These are phyloP conservation scores for Xenops minutus DNA, from an alignment of 2,797 vertebrate genomes.

Conservation along the genomic window DNA sequence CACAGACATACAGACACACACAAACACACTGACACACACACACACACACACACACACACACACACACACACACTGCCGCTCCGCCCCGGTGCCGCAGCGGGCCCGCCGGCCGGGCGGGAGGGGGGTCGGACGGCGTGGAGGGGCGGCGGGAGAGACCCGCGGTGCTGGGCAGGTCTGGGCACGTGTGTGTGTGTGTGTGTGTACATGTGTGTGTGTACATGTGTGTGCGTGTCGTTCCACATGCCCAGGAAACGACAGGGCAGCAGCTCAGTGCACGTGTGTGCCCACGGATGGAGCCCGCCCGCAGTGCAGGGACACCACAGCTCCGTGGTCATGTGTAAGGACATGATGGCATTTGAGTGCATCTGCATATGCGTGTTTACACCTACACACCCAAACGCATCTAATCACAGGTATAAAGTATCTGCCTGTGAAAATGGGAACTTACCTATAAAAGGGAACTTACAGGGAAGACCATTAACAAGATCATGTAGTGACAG, in stretches of 20 bases:
- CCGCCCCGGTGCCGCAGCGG: too few relatives aligned
- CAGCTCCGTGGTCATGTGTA: accelerated
- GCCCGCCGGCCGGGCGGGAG: too few relatives aligned
- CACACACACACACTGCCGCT: too few relatives aligned
- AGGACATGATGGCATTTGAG: background rate
- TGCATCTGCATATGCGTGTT: accelerated
- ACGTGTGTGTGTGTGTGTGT: too few relatives aligned
- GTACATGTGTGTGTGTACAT: too few relatives aligned
- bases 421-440: background rate
- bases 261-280: background rate
- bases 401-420: accelerated
- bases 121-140: too few relatives aligned
- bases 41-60: too few relatives aligned
- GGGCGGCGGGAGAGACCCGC: too few relatives aligned
- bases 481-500: too few relatives aligned
- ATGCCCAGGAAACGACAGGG: accelerated
- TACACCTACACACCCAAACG: background rate
- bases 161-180: too few relatives aligned
- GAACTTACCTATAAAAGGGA: background rate
- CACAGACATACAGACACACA: too few relatives aligned
- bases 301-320: accelerated
- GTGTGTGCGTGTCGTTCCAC: background rate
- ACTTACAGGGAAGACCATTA: background rate
- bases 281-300: accelerated
- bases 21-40: too few relatives aligned